Base-by-base conservation (phyloP, 2,113 vertebrate genomes). In the Pionites leucogaster region DNA sequence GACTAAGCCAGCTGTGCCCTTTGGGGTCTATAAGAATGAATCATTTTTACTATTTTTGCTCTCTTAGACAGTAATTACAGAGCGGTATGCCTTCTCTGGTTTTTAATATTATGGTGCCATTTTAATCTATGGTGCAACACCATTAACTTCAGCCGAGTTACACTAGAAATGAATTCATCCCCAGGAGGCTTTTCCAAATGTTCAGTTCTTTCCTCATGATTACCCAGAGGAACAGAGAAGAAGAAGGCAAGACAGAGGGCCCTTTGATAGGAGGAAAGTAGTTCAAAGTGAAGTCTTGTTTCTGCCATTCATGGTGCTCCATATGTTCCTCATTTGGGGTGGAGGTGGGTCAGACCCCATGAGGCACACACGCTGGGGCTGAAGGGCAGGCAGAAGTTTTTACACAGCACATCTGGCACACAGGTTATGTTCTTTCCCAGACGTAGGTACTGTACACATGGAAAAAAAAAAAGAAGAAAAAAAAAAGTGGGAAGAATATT, bases 31-130 rank as follows among this genome's bases (percentile, higher is more conserved):
- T 92, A 91, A 93, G 88, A 94, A 92, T 96, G 91, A 97, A 93
- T 94, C 25, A 87, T 93, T 97, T 96, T 96, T 92, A 87, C 96
- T 96, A 82, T 95, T 96, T 96, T 95, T 92, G 57, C 88, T 94
- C 74, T 95, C 88, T 89, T 82, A 93, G 95, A 90, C 92, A 95
- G 86, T 96, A 96, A 97, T 96, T 97, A 84, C 91, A 93, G 83
- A 80, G 77, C 79, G 63, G 83, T 84, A 82, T 62, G 84, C 86
- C 89, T 74, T 93, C 92, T 96, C 91, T 92, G 89, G 24, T 95
- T 96, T 96, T 95, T 91, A 97, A 96, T 96, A 96, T 94, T 94
- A 94, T 55, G 86, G 96, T 96, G 91, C 95, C 88, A 55, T 93
- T 96, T 95, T 92, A 91, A 93, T 95, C 75, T 78, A 86, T 89